Evolutionary conservation across 2,113 vertebrate species (phyloP).

Genomic region (Echinops telfairi): DNA sequence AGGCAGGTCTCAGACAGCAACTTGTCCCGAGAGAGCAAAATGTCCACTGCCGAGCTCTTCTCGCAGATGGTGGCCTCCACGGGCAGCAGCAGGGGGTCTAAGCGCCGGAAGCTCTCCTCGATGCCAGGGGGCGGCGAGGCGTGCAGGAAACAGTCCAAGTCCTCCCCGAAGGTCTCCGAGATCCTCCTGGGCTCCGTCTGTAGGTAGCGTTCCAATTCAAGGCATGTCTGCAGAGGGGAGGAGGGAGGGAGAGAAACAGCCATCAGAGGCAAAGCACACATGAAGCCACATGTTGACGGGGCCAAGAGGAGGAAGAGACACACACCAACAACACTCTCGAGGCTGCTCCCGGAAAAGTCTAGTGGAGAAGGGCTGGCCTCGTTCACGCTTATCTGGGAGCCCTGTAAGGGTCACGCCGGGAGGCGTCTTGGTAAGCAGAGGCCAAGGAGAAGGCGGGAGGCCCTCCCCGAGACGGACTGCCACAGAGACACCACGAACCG

Average conservation of each 20-base stretch:
- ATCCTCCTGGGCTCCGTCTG: slow-evolving; percentile 97
- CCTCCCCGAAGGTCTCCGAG: slow-evolving; percentile 95
- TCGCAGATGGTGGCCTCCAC: slow-evolving; percentile 88
- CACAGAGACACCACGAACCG: background rate
- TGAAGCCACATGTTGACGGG: background rate
- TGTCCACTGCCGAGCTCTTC: slow-evolving; percentile 90
- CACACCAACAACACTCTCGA: background rate
- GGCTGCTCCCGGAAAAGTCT: background rate
- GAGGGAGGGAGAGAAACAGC: slow-evolving; percentile 71
- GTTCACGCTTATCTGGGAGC: background rate
- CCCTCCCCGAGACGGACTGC: background rate
- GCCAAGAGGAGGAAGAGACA: background rate
- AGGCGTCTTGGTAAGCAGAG: background rate
- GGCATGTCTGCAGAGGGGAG: slow-evolving; percentile 92
- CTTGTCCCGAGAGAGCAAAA: slow-evolving; percentile 90
- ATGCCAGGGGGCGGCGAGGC: slow-evolving; percentile 92
- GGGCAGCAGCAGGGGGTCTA: slow-evolving; percentile 91
- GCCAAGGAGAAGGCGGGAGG: background rate
- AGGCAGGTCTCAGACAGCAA: slow-evolving; percentile 89
- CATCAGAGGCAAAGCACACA: slow-evolving; percentile 79
- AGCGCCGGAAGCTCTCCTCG: slow-evolving; percentile 90
- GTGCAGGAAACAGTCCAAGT: slow-evolving; percentile 95
- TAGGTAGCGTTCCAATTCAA: slow-evolving; percentile 98
- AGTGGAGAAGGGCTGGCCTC: slow-evolving; percentile 3
- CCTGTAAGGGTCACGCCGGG: background rate